Percentiles rank a stretch among this genome's conserved stretches.
These are phyloP conservation scores for Gadus macrocephalus DNA, from an alignment of 2,113 vertebrate species.

Conservation along the genomic window DNA sequence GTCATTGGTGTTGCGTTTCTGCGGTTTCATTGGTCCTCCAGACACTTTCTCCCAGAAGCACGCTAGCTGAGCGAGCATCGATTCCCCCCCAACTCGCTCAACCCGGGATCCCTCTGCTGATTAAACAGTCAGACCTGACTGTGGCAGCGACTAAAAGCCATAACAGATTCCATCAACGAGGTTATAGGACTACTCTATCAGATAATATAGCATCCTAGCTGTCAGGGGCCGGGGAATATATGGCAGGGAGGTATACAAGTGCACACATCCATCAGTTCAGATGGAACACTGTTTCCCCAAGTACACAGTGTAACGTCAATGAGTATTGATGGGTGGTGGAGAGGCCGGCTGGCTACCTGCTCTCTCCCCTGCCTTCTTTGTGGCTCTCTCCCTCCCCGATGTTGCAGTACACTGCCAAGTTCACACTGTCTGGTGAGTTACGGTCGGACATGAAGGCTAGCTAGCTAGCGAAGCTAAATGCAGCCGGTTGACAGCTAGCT, in stretches of 20 bases:
- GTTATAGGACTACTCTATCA: slow-evolving; percentile 23
- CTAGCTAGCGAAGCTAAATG: slow-evolving; percentile 16
- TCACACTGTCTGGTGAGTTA: slow-evolving; percentile 26
- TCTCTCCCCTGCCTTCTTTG: slow-evolving; percentile 22
- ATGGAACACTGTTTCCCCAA: not conserved
- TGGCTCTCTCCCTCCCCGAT: slow-evolving; percentile 23
- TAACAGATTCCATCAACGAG: slow-evolving; percentile 28
- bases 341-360: slow-evolving; percentile 12
- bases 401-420: slow-evolving; percentile 18
- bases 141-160: slow-evolving; percentile 34
- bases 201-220: slow-evolving; percentile 22
- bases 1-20: too few species aligned
- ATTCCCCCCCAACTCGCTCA: slow-evolving; percentile 35
- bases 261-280: slow-evolving; percentile 26
- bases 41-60: too few species aligned
- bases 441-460: slow-evolving; percentile 28
- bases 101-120: slow-evolving; percentile 36
- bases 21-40: too few species aligned
- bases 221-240: slow-evolving; percentile 26
- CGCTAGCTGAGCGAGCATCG: not conserved
- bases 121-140: slow-evolving; percentile 28
- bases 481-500: not conserved
- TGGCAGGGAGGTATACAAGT: slow-evolving; percentile 10
- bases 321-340: slow-evolving; percentile 26
- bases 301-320: slow-evolving; percentile 18